A percentile compares a stretch with the other conserved stretches of the same genome.
These are phyloP conservation scores for Ephydatia muelleri DNA, from an alignment of 37 sponge, comb jelly and placozoan species.

Conservation along the genomic window DNA sequence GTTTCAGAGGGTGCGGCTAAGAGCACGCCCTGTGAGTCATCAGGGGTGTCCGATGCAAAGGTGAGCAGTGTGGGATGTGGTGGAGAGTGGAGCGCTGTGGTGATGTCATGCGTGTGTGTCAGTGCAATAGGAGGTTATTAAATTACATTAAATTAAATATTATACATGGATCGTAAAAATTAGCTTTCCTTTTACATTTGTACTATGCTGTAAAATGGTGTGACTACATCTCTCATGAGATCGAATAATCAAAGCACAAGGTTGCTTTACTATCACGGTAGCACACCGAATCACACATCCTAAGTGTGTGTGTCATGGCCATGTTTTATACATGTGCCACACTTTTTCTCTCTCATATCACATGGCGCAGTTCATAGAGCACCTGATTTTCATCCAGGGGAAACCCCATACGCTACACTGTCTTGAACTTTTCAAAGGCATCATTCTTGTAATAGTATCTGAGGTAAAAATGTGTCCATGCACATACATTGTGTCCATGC, in stretches of 20 bases:
- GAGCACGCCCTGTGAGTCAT: background rate
- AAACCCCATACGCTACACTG: constrained; percentile 28
- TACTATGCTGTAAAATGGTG: no score
- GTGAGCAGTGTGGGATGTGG: background rate
- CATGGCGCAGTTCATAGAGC: background rate
- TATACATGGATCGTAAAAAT: no score
- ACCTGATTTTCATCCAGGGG: background rate
- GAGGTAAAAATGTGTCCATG: constrained; percentile 12
- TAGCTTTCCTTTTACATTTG: no score
- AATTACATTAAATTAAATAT: no score
- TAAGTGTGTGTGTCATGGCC: background rate
- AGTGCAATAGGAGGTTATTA: no score
- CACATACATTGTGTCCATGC: no score
- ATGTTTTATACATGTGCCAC: background rate
- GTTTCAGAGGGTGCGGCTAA: background rate
- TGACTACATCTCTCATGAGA: no score
- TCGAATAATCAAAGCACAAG: no score
- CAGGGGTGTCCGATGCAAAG: background rate
- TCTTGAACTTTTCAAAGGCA: constrained; percentile 20
- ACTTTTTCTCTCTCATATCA: background rate
- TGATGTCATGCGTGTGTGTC: no score
- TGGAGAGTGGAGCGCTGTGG: no score
- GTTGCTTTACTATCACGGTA: no score
- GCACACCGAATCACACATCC: no score
- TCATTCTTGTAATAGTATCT: constrained; percentile 24